These are phyloP conservation scores for Poeciliopsis turrubarensis DNA, from an alignment of 2,113 vertebrate genomes.

Conservation along the genomic window DNA sequence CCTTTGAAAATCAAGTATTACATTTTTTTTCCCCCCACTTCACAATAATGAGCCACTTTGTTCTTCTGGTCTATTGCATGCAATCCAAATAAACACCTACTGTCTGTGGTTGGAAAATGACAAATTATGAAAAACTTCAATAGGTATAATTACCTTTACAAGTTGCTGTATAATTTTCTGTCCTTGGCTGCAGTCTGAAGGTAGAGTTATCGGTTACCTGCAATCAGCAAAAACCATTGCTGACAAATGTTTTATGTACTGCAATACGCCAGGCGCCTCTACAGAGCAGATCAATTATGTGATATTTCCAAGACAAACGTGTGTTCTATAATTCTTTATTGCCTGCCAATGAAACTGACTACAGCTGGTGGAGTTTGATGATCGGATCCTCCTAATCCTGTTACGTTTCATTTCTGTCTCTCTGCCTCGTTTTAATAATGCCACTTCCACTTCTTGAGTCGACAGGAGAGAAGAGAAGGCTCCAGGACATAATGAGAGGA, in stretches of 20 bases:
- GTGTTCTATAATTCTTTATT: conserved; percentile 9
- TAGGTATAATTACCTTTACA: not conserved
- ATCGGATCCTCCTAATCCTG: conserved; percentile 51
- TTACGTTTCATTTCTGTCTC: conserved; percentile 39
- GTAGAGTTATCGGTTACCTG: conserved; percentile 5
- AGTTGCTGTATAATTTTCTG: conserved; percentile 1
- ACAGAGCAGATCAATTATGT: conserved; percentile 4
- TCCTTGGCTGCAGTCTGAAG: conserved; percentile 1
- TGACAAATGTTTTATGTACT: conserved; percentile 23
- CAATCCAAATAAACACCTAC: not conserved
- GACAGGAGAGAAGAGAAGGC: conserved; percentile 38
- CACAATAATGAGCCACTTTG: not conserved
- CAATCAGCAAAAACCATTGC: conserved; percentile 17
- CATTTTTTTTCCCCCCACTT: not conserved
- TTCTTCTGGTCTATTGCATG: not conserved
- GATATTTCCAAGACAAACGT: not conserved
- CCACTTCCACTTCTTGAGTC: conserved; percentile 22
- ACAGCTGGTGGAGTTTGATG: conserved; percentile 29
- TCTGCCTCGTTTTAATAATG: conserved; percentile 41
- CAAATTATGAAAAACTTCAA: not conserved
- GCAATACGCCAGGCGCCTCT: not conserved
- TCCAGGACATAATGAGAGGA: conserved; percentile 18
- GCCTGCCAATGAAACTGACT: conserved; percentile 33
- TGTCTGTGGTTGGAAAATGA: not conserved
- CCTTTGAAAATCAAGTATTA: not conserved